Conservation (phyloP, 2,797 vertebrate genomes). For the Periparus ater region DNA sequence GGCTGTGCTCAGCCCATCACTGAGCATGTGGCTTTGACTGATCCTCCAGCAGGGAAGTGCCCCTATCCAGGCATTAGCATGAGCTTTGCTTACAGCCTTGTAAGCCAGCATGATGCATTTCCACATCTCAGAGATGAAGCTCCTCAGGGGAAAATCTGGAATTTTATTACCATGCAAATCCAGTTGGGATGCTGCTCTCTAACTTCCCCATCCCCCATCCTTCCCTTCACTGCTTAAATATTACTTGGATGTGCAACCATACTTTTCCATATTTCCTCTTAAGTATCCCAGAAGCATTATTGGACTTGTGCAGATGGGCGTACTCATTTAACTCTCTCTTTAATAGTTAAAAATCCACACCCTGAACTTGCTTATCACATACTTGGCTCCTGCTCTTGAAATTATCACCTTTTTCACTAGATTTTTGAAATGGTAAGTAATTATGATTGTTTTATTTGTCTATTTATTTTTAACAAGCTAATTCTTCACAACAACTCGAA, state of each 20-base stretch:
- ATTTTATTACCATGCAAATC: conserved; percentile 25
- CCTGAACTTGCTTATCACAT: neutral
- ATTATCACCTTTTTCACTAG: neutral
- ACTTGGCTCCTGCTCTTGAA: neutral
- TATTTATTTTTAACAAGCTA: neutral
- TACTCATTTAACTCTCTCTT: neutral
- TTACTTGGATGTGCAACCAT: neutral
- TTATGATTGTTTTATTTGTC: neutral
- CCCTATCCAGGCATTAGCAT: neutral
- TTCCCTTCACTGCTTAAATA: neutral
- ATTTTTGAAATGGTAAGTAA: neutral
- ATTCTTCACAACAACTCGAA: neutral
- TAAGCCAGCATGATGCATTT: neutral
- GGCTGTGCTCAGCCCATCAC: neutral
- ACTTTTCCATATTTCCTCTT: neutral
- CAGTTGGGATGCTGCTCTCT: neutral
- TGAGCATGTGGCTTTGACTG: neutral
- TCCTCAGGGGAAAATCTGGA: neutral
- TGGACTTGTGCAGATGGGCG: neutral
- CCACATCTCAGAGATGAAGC: neutral
- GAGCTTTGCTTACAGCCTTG: neutral
- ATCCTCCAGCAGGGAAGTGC: neutral
- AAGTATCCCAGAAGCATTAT: neutral
- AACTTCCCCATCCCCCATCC: neutral
- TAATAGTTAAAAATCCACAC: neutral